Evolutionary conservation across 2,797 vertebrate species (phyloP).

Genomic region (Mallotus villosus): DNA sequence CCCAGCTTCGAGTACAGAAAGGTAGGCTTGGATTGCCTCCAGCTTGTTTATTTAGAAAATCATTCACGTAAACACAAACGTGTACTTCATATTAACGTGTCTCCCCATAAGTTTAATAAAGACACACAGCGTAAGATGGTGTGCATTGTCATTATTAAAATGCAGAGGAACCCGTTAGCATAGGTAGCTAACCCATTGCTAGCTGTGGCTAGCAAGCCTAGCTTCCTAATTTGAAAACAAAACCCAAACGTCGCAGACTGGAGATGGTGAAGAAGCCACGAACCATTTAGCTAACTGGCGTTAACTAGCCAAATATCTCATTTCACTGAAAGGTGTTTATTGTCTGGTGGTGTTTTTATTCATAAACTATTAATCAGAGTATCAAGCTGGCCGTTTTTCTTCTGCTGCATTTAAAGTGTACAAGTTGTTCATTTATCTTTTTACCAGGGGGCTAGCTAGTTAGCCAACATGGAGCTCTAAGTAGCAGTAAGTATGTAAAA

Average conservation of each 20-base stretch:
- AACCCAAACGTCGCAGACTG: constrained; percentile 13
- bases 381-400: neutral
- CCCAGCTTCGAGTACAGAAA: constrained; percentile 95
- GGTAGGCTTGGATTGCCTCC: constrained; percentile 62
- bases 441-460: neutral
- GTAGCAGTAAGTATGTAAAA: neutral
- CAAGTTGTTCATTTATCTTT: neutral
- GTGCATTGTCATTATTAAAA: constrained; percentile 14
- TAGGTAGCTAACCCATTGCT: constrained; percentile 31
- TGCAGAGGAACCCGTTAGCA: constrained; percentile 23
- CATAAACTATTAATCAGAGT: neutral
- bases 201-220: neutral
- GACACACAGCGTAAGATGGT: neutral
- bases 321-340: neutral
- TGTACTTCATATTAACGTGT: neutral
- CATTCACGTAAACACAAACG: neutral
- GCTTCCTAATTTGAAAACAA: constrained; percentile 13
- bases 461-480: neutral
- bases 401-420: neutral
- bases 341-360: neutral
- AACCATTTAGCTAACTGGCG: neutral
- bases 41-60: neutral
- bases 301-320: neutral
- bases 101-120: neutral
- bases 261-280: neutral